phyloP scores from a whole-genome alignment of 2,113 vertebrate genomes.

The Prochilodus magdalenae region DNA sequence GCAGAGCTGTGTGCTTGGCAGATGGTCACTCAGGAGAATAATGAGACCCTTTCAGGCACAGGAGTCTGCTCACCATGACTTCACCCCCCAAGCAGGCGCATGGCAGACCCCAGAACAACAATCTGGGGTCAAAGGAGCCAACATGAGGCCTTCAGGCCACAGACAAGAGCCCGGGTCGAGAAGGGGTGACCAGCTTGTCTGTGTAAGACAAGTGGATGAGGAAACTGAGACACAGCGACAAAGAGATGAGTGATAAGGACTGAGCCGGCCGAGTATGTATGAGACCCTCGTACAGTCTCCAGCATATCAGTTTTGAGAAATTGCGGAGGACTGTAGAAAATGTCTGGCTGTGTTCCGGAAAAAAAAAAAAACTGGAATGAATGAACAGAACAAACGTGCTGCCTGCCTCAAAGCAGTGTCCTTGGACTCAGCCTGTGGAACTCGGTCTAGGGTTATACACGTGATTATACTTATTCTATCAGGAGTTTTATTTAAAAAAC shows the following conservation, averaged over 20 bases:
- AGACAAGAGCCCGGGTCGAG: background rate
- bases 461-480: no score
- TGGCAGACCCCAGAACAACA: constrained; percentile 34
- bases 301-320: background rate
- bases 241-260: constrained; percentile 48
- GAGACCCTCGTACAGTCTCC: background rate
- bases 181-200: constrained; percentile 53
- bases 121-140: constrained; percentile 34
- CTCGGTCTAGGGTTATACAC: background rate
- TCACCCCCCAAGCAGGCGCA: constrained; percentile 59
- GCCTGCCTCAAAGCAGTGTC: constrained; percentile 53
- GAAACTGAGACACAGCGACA: constrained; percentile 27
- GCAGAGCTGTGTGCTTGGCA: constrained; percentile 68
- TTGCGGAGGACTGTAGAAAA: background rate
- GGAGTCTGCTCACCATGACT: constrained; percentile 63
- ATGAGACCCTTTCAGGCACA: constrained; percentile 66
- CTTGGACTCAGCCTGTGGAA: constrained; percentile 31
- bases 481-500: no score
- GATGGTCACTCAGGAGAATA: constrained; percentile 68
- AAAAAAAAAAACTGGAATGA: constrained; percentile 15
- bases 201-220: constrained; percentile 49
- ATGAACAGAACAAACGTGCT: constrained; percentile 39
- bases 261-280: background rate
- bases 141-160: constrained; percentile 3
- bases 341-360: background rate